A percentile compares a stretch with the other conserved stretches of the same genome.
These are phyloP conservation scores for Arrhopalites spinosus DNA, from an alignment of 2,888 invertebrate genomes.

Conservation along the genomic window DNA sequence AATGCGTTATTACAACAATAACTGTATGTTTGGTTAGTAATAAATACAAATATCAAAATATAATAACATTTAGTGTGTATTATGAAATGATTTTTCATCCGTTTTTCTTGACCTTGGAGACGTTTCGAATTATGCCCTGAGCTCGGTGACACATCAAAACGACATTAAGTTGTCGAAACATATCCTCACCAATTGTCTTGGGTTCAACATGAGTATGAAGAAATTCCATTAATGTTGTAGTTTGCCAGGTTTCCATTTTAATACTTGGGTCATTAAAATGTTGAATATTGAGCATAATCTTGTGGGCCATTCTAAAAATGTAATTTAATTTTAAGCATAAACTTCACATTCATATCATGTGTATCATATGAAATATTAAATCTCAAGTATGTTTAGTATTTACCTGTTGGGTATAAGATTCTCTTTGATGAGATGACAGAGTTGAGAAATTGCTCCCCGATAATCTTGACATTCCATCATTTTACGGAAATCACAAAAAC, in stretches of 20 bases:
- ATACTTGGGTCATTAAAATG: slow-evolving; percentile 38
- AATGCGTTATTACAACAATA: too few relatives aligned
- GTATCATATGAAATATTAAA: background rate
- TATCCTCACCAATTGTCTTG: slow-evolving; percentile 35
- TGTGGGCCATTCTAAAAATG: slow-evolving; percentile 45
- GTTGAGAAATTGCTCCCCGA: slow-evolving; percentile 38
- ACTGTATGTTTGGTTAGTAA: background rate
- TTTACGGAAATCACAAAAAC: slow-evolving; percentile 50
- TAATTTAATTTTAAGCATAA: background rate
- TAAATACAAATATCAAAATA: background rate
- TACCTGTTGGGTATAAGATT: slow-evolving; percentile 53
- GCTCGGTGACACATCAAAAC: slow-evolving; percentile 48
- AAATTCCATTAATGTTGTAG: slow-evolving; percentile 48
- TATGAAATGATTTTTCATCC: background rate
- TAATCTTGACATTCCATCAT: slow-evolving; percentile 44
- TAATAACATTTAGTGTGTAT: background rate
- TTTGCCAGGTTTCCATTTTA: slow-evolving; percentile 45
- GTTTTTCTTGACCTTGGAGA: slow-evolving; percentile 1
- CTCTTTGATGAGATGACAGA: slow-evolving; percentile 50
- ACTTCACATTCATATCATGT: background rate
- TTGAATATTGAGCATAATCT: slow-evolving; percentile 44
- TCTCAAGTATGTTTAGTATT: background rate
- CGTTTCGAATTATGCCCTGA: slow-evolving; percentile 34
- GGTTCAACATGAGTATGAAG: slow-evolving; percentile 46
- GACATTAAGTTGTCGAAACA: slow-evolving; percentile 41